These are phyloP conservation scores for Amazona vittata DNA, from an alignment of 2,113 vertebrate species.

Conservation along the genomic window DNA sequence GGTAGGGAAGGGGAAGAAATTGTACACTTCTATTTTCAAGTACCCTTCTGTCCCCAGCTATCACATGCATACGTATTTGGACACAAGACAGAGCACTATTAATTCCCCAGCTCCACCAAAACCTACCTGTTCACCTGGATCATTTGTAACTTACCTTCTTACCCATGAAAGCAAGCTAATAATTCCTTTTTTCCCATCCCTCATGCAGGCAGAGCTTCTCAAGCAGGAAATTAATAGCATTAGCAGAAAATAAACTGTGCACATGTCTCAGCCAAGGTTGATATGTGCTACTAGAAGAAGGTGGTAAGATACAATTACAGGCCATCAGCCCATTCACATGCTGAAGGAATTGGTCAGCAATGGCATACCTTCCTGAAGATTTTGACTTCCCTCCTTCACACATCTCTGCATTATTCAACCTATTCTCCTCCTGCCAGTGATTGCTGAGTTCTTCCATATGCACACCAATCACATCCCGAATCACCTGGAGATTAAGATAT, in stretches of 20 bases:
- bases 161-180: not conserved
- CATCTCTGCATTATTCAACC: slow-evolving; percentile 55
- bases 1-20: not conserved
- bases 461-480: slow-evolving; percentile 92
- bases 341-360: not conserved
- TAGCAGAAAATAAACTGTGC: not conserved
- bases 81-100: not conserved
- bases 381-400: slow-evolving; percentile 63
- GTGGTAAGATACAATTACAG: not conserved
- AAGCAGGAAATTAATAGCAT: not conserved
- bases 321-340: not conserved
- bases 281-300: not conserved
- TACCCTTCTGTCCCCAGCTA: not conserved
- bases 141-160: not conserved
- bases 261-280: not conserved
- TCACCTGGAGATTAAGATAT: slow-evolving; percentile 77
- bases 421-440: slow-evolving; percentile 86
- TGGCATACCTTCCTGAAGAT: slow-evolving; percentile 75
- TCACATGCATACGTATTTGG: not conserved
- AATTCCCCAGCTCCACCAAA: not conserved
- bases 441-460: slow-evolving; percentile 90
- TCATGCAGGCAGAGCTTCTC: not conserved
- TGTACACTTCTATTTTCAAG: not conserved
- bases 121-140: not conserved
- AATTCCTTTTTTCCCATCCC: not conserved